A percentile compares a stretch with the other conserved stretches of the same genome.
Conservation (phyloP, 2,113 vertebrate species). For the Cyprinodon brontotheroides region DNA sequence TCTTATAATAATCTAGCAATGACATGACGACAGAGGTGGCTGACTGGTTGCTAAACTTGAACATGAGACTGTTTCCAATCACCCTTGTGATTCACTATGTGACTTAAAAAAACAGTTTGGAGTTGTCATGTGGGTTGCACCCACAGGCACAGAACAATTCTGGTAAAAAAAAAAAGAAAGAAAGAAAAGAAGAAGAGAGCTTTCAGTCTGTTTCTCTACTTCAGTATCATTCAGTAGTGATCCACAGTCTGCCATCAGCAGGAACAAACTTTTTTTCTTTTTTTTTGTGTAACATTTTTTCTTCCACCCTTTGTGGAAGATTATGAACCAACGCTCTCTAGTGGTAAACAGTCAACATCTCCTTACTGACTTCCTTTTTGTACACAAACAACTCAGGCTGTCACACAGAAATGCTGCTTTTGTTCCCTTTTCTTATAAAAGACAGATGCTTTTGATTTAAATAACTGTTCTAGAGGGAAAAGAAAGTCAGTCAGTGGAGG, state of each 20-base stretch:
- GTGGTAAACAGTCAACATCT: constrained; percentile 1
- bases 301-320: constrained; percentile 2
- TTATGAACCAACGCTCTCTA: constrained; percentile 18
- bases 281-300: background rate
- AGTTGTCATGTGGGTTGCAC: background rate
- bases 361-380: background rate
- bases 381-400: background rate
- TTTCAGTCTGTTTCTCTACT: background rate
- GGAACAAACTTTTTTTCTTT: background rate
- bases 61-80: constrained; percentile 14
- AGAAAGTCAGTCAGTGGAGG: background rate
- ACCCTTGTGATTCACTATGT: constrained; percentile 12
- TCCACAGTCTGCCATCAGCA: background rate
- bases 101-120: background rate
- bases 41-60: constrained; percentile 4
- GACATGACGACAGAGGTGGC: background rate
- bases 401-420: background rate
- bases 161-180: background rate
- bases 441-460: background rate
- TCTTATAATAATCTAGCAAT: background rate
- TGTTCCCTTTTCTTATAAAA: background rate
- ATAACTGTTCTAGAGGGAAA: background rate
- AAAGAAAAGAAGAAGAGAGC: background rate
- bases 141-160: background rate
- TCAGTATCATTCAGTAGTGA: constrained; percentile 1